Evolutionary conservation across 2,797 vertebrate species (phyloP), one percentile per base, ranked within the genome.

Genomic region (Pyrocephalus nanus): DNA sequence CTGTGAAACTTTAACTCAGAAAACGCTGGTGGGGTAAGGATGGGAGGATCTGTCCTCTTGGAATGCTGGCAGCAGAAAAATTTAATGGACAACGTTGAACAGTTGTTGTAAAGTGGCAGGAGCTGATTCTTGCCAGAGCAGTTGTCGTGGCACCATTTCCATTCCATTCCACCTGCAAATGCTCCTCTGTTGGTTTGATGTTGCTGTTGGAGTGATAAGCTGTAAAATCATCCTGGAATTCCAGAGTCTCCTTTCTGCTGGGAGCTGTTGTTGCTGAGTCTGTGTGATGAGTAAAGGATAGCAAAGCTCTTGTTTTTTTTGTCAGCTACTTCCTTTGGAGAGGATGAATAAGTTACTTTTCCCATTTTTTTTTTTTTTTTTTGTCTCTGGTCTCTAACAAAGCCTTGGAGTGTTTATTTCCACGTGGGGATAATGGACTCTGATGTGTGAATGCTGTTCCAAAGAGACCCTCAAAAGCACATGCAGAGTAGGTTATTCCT

Each of bases 211-310:
- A 78, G 50, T 26, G 38, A 8, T 38, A 5, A 40, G 23, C 10
- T 86, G 48, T n/a, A 30, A 48, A 85, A 43, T 50, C 27, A 14
- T 25, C 55, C 62, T 73, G 53, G 36, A 76, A 48, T 64, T 36
- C 47, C 58, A 40, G 25, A 16, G 15, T 25, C 30, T 76, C 43
- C 51, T 73, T 70, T 73, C 23, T 70, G 32, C 4, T 70, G 67
- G 55, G 55, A 60, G 15, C 3, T 78, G 53, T 65, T 73, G 20
- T 51, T 62, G n/a, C 26, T 66, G 20, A 66, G n/a, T 57, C 32
- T 26, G 15, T 0, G 0, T 61, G 57, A 36, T 29, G 26, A 61
- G 13, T 32, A 53, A 53, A 43, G 55, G 36, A 27, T 3, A 36
- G 38, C 61, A 83, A 70, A 73, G 15, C 25, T 88, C 36, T 71